Evolutionary conservation across 2,888 invertebrate genomes (phyloP).

Genomic region (Sturmia bella): DNA sequence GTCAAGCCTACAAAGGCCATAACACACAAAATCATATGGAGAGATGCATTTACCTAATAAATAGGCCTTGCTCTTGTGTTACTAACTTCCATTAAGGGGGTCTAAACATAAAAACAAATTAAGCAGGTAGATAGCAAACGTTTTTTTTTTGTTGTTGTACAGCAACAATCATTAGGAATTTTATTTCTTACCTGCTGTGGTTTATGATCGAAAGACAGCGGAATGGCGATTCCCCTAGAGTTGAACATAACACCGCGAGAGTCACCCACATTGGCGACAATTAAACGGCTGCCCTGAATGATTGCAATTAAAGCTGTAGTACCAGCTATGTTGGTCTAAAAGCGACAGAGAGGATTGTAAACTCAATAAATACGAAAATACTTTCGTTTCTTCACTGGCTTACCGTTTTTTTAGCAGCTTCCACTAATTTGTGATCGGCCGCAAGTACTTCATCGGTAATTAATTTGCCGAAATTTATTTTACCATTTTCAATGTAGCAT

Average conservation of each 20-base stretch:
- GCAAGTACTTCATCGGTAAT: constrained; percentile 93
- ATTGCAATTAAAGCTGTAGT: constrained; percentile 96
- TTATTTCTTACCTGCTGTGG: constrained; percentile 90
- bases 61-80: too few species aligned
- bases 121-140: too few species aligned
- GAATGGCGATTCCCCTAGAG: constrained; percentile 92
- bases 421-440: constrained; percentile 90
- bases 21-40: too few species aligned
- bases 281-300: constrained; percentile 90
- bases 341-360: background rate
- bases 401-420: constrained; percentile 89
- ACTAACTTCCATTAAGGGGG: too few species aligned
- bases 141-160: too few species aligned
- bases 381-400: constrained; percentile 66
- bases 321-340: constrained; percentile 87
- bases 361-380: too few species aligned
- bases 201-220: constrained; percentile 97
- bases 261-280: constrained; percentile 98
- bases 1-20: too few species aligned
- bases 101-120: too few species aligned
- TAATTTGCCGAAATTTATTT: constrained; percentile 90
- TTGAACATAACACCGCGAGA: constrained; percentile 98
- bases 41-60: too few species aligned
- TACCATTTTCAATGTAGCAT: constrained; percentile 88
- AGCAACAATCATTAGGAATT: background rate